phyloP scores from a whole-genome alignment of 2,888 invertebrate species.

The Dioctria linearis region DNA sequence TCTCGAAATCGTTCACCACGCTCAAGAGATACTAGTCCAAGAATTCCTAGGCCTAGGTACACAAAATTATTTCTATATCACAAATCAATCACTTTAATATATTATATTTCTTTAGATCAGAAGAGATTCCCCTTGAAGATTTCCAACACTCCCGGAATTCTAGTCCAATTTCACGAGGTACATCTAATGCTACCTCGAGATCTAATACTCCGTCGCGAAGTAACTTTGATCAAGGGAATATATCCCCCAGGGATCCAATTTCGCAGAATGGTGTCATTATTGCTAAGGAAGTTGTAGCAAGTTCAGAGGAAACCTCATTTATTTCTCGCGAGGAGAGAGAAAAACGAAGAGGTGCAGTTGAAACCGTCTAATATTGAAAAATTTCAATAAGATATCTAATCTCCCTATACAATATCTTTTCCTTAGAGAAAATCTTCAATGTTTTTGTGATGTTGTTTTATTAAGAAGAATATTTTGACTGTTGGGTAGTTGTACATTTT shows the following conservation, averaged over 20 bases:
- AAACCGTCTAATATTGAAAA: conserved; percentile 70
- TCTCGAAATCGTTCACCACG: conserved; percentile 67
- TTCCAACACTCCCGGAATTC: conserved; percentile 76
- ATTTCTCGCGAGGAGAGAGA: conserved; percentile 75
- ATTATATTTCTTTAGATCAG: conserved; percentile 71
- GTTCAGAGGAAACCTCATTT: conserved; percentile 86
- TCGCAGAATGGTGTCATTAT: conserved; percentile 62
- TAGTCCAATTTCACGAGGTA: conserved; percentile 68
- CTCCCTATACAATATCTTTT: not conserved
- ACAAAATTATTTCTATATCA: conserved; percentile 14
- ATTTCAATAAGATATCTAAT: not conserved
- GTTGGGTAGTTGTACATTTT: conserved; percentile 45
- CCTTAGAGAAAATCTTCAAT: conserved; percentile 2
- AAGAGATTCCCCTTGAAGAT: conserved; percentile 87
- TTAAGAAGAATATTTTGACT: conserved; percentile 45
- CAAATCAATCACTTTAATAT: not conserved
- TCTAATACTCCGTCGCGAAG: conserved; percentile 70
- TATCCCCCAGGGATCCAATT: conserved; percentile 53
- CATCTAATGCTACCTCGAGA: conserved; percentile 68
- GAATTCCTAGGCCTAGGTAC: conserved; percentile 78
- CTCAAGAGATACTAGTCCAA: conserved; percentile 82
- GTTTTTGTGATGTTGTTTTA: conserved; percentile 45
- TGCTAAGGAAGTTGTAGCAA: conserved; percentile 64
- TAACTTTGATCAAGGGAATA: conserved; percentile 52
- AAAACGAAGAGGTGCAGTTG: conserved; percentile 71